Evolutionary conservation across 2,797 vertebrate species (phyloP), one percentile per base, ranked within the genome.

Genomic region (Sternotherus odoratus): DNA sequence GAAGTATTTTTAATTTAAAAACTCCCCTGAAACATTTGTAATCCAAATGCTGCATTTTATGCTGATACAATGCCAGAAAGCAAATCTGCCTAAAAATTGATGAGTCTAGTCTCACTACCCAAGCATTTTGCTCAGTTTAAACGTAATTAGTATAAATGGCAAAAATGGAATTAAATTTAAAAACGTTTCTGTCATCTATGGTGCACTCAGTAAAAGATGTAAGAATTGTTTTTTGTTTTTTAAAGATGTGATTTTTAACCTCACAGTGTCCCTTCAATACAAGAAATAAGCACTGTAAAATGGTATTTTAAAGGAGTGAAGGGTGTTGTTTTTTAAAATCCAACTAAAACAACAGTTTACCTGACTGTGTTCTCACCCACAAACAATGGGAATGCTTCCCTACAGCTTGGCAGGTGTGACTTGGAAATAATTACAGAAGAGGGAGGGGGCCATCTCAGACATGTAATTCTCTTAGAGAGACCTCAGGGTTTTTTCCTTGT

Each of bases 391-490:
- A 93, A 94, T 82, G 39, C 89, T 92, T 88, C 95, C 94, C 95
- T 94, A 81, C 94, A 88, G 95, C 75, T 92, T 95, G 93, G 82
- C 96, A 96, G 96, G 95, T 97, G 96, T 80, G 94, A 96, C 91
- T 84, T 93, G 82, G 75, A 94, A 93, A 88, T 95, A 97, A 96
- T 92, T 95, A 80, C 86, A 91, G 87, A 87, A 88, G 88, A 91
- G 24, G 94, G 51, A 95, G 95, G 92, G 74, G 79, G 91, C 77
- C 87, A 87, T 94, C 86, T 90, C 79, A 87, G 72, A 75, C 48
- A 83, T 77, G 39, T 54, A 94, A 94, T 94, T 94, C 95, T 96
- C 46, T 54, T 91, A 77, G 51, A 79, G 77, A 90, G 12, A 84
- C 48, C 82, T 43, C 43, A 79, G 19, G 48, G 60, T 77, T 86